These are phyloP conservation scores for Philopedon plagiatum DNA, from an alignment of 2,888 invertebrate species.

Conservation along the genomic window DNA sequence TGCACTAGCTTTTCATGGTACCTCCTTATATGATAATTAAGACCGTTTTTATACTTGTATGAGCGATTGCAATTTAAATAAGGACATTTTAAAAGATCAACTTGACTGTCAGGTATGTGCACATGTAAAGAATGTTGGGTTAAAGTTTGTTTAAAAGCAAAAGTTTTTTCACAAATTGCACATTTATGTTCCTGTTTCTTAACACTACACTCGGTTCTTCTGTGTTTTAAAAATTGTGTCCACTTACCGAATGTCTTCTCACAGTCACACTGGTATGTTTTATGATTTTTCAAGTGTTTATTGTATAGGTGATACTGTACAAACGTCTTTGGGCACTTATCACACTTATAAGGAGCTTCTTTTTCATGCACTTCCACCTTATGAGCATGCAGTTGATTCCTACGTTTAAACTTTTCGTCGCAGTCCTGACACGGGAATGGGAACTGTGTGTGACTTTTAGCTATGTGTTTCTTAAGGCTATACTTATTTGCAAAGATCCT, in stretches of 20 bases:
- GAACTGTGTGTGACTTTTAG: constrained; percentile 52
- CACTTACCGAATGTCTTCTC: constrained; percentile 59
- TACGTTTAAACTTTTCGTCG: constrained; percentile 58
- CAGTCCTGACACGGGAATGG: constrained; percentile 58
- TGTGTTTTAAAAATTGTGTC: constrained; percentile 58
- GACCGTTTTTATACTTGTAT: constrained; percentile 60
- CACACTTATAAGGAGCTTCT: constrained; percentile 58
- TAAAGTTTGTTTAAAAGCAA: constrained; percentile 53
- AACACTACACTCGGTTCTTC: constrained; percentile 53
- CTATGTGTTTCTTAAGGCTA: constrained; percentile 59
- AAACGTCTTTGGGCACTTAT: constrained; percentile 57
- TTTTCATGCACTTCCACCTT: constrained; percentile 52
- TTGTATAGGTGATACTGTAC: constrained; percentile 53
- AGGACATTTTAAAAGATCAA: constrained; percentile 55
- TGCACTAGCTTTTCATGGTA: constrained; percentile 55
- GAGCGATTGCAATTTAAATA: constrained; percentile 57
- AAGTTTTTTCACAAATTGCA: constrained; percentile 57
- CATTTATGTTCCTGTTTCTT: constrained; percentile 57
- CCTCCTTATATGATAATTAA: constrained; percentile 57
- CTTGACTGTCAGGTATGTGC: constrained; percentile 53
- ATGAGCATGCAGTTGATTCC: constrained; percentile 58
- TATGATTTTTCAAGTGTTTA: constrained; percentile 60
- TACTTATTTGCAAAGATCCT: constrained; percentile 58
- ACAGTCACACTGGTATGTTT: constrained; percentile 61
- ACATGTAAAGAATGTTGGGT: constrained; percentile 53